Conservation (phyloP, 2,113 vertebrate species). For the Phrynocephalus versicolor region DNA sequence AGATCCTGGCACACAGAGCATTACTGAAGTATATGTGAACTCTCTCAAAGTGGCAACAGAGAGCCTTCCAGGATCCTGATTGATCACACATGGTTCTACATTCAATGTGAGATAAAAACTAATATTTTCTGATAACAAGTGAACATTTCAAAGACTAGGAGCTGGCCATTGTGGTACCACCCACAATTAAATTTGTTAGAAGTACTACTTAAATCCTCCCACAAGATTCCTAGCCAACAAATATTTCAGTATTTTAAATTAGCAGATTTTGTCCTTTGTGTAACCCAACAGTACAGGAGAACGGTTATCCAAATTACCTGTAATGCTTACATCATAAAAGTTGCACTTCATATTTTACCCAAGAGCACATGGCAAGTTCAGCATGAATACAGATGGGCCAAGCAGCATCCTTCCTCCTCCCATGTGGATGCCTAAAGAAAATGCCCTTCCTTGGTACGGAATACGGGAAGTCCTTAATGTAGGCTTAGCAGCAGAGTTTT, state of each 20-base stretch:
- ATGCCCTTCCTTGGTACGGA: background rate
- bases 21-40: background rate
- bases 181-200: background rate
- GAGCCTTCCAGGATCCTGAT: background rate
- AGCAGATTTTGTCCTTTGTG: background rate
- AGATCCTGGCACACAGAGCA: background rate
- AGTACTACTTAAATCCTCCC: too few species aligned
- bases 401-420: background rate
- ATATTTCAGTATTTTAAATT: background rate
- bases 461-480: background rate
- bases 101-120: background rate
- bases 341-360: slow-evolving; percentile 15
- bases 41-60: background rate
- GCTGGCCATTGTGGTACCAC: slow-evolving; percentile 22
- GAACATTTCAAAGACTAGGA: slow-evolving; percentile 45
- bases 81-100: background rate
- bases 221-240: background rate
- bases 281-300: background rate
- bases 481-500: slow-evolving; percentile 22
- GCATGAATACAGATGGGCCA: slow-evolving; percentile 10
- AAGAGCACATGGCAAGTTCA: slow-evolving; percentile 9
- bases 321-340: background rate
- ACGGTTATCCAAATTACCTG: slow-evolving; percentile 11
- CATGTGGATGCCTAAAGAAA: background rate
- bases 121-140: slow-evolving; percentile 40